phyloP scores from a whole-genome alignment of 2,113 vertebrate species.

The Platycercus adscitus region DNA sequence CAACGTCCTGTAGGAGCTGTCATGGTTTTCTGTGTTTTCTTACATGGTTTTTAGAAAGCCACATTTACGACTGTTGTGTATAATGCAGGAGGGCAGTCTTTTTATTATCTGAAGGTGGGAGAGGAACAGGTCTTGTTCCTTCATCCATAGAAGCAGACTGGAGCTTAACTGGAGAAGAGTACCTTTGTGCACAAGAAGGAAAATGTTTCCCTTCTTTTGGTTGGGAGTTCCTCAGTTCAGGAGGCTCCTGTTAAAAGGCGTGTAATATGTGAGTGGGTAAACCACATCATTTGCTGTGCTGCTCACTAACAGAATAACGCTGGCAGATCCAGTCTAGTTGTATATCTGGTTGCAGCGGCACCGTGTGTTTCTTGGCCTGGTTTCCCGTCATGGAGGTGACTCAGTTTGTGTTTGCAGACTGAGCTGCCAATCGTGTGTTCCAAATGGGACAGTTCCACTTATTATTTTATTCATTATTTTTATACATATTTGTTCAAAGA shows the following conservation, averaged over 20 bases:
- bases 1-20: background rate
- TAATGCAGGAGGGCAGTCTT: background rate
- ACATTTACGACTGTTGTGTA: background rate
- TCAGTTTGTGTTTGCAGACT: slow-evolving; percentile 48
- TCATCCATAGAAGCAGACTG: background rate
- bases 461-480: slow-evolving; percentile 44
- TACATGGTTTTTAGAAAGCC: slow-evolving; percentile 29
- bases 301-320: background rate
- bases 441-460: slow-evolving; percentile 50
- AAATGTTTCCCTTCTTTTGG: background rate
- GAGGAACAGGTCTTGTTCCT: background rate
- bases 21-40: slow-evolving; percentile 14
- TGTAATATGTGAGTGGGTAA: background rate
- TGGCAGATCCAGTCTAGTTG: background rate
- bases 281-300: background rate
- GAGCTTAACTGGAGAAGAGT: background rate
- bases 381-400: slow-evolving; percentile 31
- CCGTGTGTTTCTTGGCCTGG: slow-evolving; percentile 30
- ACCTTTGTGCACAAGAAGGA: background rate
- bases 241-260: background rate
- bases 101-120: background rate
- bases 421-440: slow-evolving; percentile 26
- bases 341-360: slow-evolving; percentile 31
- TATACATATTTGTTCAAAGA: slow-evolving; percentile 45
- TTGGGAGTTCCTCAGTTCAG: background rate